Percentiles rank a stretch among this genome's conserved stretches.
Conservation (phyloP, 2,113 vertebrate genomes). For the Forbesichthys agassizii region DNA sequence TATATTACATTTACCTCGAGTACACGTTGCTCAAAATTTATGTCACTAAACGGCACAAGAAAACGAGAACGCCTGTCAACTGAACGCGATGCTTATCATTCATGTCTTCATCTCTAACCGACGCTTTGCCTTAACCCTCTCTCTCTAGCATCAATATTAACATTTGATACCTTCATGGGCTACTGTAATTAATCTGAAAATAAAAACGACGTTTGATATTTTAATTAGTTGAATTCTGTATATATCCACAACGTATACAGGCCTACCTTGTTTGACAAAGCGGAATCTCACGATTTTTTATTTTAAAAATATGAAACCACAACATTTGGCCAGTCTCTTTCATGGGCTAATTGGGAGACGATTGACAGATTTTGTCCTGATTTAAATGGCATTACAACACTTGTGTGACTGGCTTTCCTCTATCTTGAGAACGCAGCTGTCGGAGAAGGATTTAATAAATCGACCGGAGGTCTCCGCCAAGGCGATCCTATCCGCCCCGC, state of each 20-base stretch:
- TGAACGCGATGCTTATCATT: conserved; percentile 54
- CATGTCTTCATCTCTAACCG: conserved; percentile 38
- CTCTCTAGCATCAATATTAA: conserved; percentile 10
- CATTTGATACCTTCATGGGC: background rate
- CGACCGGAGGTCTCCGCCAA: conserved; percentile 20
- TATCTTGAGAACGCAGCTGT: conserved; percentile 48
- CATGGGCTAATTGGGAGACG: conserved; percentile 27
- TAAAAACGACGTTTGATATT: too few relatives aligned
- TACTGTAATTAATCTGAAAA: background rate
- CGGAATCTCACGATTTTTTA: background rate
- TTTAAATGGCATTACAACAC: conserved; percentile 39
- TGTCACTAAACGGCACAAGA: conserved; percentile 35
- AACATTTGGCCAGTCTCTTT: conserved; percentile 18
- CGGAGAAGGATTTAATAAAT: conserved; percentile 44
- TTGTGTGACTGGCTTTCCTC: conserved; percentile 29
- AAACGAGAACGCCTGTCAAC: conserved; percentile 22
- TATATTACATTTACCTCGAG: conserved; percentile 32
- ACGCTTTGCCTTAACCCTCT: conserved; percentile 55
- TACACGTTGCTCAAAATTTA: conserved; percentile 35
- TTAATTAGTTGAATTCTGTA: background rate
- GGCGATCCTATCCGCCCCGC: conserved; percentile 9
- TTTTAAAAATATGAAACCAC: conserved; percentile 14
- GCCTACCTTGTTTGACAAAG: background rate
- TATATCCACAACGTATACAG: background rate
- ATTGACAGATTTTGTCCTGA: conserved; percentile 20